Base-by-base conservation (phyloP, 2,113 vertebrate genomes). In the Trogon melanurus region DNA sequence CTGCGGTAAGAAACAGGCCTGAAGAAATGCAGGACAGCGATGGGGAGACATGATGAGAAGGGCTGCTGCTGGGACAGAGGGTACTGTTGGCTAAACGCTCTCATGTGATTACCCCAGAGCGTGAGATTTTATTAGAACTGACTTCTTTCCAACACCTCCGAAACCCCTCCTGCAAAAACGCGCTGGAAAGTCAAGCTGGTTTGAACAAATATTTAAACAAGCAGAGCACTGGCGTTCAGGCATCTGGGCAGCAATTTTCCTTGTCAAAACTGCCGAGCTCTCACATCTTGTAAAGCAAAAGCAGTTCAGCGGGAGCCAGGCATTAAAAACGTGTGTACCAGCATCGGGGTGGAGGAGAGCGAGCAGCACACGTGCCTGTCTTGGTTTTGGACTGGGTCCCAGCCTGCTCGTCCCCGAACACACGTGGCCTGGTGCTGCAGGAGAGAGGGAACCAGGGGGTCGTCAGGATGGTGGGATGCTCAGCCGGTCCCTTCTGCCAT, bases 121-220 rank as follows among this genome's bases (percentile, higher is more conserved):
- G 44, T 0, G 80, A 79, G 54, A 51, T 54, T 94, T 90, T 83
- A 88, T 82, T 79, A 88, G 66, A 14, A 58, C 27, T 64, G 58
- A 86, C 79, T 95, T 79, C 48, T 67, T 86, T 75, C 71, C 66
- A 29, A 51, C 72, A 67, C 84, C 72, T 88, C 72, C 34, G 60
- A 60, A 82, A 71, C 6, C 30, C 61, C 45, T 80, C 48, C 56
- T 12, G 58, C 83, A 91, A 89, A 93, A 84, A 89, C 0, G 5
- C 74, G 47, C 69, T 84, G 78, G 50, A 21, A 92, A 91, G 84
- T 76, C 72, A 65, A 84, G 80, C 62, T 83, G 62, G 67, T 60
- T 61, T 91, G 80, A 94, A 56, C 62, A 88, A 94, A 90, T 90
- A 92, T 91, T 92, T 91, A 62, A 88, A 85, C 79, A 79, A 88